Conservation (phyloP, 1,140 invertebrate species). For the Drosophila neocordata region DNA sequence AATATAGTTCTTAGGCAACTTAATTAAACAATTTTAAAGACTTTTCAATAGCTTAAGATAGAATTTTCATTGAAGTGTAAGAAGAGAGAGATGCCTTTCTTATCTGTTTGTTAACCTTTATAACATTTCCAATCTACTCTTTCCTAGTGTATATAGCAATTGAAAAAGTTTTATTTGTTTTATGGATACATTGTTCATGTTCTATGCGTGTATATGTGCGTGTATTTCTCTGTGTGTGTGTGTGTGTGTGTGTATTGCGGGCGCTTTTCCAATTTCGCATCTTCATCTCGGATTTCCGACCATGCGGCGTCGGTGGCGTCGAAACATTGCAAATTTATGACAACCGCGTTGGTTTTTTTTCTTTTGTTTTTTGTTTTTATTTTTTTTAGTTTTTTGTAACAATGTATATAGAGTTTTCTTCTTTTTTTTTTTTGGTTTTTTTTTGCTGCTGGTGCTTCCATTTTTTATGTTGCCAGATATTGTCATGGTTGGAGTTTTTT, state of each 20-base stretch:
- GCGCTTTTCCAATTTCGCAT: conserved; percentile 56
- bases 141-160: background rate
- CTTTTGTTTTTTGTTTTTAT: background rate
- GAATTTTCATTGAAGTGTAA: no score
- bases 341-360: background rate
- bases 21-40: no score
- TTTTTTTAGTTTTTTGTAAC: conserved; percentile 7
- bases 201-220: background rate
- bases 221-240: background rate
- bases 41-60: no score
- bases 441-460: background rate
- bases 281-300: conserved; percentile 46
- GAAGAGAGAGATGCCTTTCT: no score
- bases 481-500: conserved; percentile 15
- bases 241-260: conserved; percentile 25
- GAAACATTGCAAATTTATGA: conserved; percentile 18
- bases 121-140: background rate
- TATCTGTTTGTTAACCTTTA: no score
- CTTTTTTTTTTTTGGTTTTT: background rate
- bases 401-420: background rate
- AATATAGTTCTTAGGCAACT: no score
- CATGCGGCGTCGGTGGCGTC: conserved; percentile 23
- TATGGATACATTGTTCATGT: conserved; percentile 17
- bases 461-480: conserved; percentile 15
- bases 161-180: conserved; percentile 12